Percentiles rank a stretch among this genome's conserved stretches.
phyloP scores from a whole-genome alignment of 2,797 vertebrate species.

The Crenuchus spilurus region DNA sequence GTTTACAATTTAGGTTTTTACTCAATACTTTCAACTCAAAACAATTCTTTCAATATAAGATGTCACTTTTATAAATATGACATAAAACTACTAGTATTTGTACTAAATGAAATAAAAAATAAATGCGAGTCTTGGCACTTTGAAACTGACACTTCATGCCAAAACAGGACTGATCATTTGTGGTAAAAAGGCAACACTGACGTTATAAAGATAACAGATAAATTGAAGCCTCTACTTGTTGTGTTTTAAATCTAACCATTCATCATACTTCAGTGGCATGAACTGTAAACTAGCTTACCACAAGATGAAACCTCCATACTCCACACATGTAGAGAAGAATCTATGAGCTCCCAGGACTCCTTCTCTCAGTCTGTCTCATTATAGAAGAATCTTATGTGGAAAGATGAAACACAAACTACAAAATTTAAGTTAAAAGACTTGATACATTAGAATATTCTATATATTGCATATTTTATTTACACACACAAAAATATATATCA shows the following conservation, averaged over 20 bases:
- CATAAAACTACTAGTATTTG: not conserved
- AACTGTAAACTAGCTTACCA: slow-evolving; percentile 15
- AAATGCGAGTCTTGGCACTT: no score
- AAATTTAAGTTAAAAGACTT: not conserved
- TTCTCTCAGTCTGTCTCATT: slow-evolving; percentile 23
- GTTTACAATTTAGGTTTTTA: no score
- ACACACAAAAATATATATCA: not conserved
- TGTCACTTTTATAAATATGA: not conserved
- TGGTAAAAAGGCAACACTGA: no score
- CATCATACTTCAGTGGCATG: not conserved
- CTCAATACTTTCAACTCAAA: no score
- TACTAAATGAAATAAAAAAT: not conserved
- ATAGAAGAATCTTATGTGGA: slow-evolving; percentile 27
- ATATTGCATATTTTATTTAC: not conserved
- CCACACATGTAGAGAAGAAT: slow-evolving; percentile 8
- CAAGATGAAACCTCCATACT: slow-evolving; percentile 27
- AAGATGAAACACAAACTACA: slow-evolving; percentile 19
- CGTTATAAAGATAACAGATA: no score
- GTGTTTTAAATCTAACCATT: no score
- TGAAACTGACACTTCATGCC: no score
- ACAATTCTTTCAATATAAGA: no score
- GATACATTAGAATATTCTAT: slow-evolving; percentile 8
- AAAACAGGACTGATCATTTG: no score
- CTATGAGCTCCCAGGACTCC: slow-evolving; percentile 18
- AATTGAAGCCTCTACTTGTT: no score